Evolutionary conservation across 2,797 vertebrate species (phyloP).

Genomic region (Tinamus major): DNA sequence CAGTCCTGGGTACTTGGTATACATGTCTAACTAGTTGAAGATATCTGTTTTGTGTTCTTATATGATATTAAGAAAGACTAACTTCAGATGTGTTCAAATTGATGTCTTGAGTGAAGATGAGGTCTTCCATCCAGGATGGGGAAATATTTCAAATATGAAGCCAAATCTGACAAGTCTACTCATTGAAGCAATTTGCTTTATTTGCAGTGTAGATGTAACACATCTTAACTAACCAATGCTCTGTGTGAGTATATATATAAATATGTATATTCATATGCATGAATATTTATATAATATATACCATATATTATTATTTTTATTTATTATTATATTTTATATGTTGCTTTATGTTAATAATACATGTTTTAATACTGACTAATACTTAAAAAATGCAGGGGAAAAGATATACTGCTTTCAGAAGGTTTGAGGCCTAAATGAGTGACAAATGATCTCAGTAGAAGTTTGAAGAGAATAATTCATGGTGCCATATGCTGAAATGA

Average conservation of each 20-base stretch:
- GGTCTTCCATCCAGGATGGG: background rate
- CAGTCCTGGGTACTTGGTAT: background rate
- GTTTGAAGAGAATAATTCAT: slow-evolving; percentile 71
- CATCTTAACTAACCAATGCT: background rate
- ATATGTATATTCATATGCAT: no score
- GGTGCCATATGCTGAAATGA: slow-evolving; percentile 62
- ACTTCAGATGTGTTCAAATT: background rate
- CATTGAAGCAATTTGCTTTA: background rate
- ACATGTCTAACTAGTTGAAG: background rate
- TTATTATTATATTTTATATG: no score
- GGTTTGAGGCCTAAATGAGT: slow-evolving; percentile 54
- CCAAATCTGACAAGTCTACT: background rate
- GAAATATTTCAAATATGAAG: background rate
- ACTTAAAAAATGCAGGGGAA: background rate
- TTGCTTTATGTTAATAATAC: background rate
- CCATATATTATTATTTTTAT: no score
- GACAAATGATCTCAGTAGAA: slow-evolving; percentile 53
- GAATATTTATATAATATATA: no score
- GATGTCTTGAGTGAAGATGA: background rate
- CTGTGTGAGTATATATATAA: no score
- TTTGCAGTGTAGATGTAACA: background rate
- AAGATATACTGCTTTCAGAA: slow-evolving; percentile 53
- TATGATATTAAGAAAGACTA: background rate
- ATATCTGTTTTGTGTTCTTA: background rate
- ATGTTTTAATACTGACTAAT: background rate